Percentiles rank a stretch among this genome's conserved stretches.
Conservation (phyloP, 2,113 vertebrate species). For the Rutilus rutilus region DNA sequence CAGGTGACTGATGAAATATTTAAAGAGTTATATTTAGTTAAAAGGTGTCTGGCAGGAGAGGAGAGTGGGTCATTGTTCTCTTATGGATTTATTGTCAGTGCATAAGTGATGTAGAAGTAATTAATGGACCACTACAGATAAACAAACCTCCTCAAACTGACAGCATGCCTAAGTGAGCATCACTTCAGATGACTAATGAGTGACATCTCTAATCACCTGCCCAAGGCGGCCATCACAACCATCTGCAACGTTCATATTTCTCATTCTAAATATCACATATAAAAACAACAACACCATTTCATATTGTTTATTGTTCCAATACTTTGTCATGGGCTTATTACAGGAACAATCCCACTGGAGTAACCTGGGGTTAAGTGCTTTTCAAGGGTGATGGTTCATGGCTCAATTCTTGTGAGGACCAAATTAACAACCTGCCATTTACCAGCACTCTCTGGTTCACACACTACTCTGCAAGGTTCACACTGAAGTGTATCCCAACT, state of each 20-base stretch:
- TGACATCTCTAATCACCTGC: slow-evolving; percentile 51
- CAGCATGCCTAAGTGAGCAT: slow-evolving; percentile 35
- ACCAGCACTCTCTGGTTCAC: background rate
- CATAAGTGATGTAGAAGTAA: slow-evolving; percentile 20
- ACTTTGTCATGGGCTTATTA: background rate
- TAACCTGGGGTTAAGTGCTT: slow-evolving; percentile 8
- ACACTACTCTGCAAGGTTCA: background rate
- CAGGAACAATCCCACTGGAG: background rate
- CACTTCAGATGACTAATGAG: slow-evolving; percentile 41
- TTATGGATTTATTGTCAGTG: slow-evolving; percentile 22
- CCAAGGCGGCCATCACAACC: slow-evolving; percentile 8
- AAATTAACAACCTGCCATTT: background rate
- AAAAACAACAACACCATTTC: background rate
- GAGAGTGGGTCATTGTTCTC: slow-evolving; percentile 23
- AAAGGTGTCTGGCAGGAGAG: background rate
- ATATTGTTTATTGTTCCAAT: slow-evolving; percentile 10
- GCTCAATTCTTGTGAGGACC: slow-evolving; percentile 10
- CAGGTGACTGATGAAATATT: slow-evolving; percentile 2
- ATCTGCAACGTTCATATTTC: slow-evolving; percentile 33
- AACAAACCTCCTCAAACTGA: slow-evolving; percentile 46
- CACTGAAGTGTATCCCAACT: background rate
- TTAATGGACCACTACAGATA: slow-evolving; percentile 25
- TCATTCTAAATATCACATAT: background rate
- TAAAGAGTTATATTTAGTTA: slow-evolving; percentile 23
- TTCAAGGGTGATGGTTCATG: background rate